Evolutionary conservation across 2,113 vertebrate genomes (phyloP), one percentile per base, ranked within the genome.

Genomic region (Microcebus griseorufus): DNA sequence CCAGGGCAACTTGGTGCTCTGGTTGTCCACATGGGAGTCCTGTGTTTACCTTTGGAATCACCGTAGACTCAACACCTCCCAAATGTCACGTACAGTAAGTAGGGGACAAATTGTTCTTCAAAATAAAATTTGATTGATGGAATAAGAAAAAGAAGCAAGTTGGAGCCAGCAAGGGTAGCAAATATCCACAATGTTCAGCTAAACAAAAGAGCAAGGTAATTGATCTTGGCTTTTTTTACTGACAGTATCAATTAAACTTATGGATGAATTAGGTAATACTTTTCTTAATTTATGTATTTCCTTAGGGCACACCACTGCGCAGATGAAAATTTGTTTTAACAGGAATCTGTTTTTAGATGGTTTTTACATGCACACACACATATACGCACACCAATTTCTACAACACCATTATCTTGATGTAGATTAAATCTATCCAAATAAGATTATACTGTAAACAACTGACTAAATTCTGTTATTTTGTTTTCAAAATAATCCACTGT

Each of bases 391-490:
- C 9, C 23, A 79, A 45, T 76, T 37, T 45, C 75, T 93, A 65
- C 11, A 93, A 79, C 65, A 78, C 4, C 78, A 10, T 64, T 92
- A 81, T 83, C 58, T 86, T 91, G 34, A 67, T 65, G 67, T 25
- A 5, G 34, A 88, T 58, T 32, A 37, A 94, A 75, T 90, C 88
- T 18, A 97, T 85, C 51, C 45, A 88, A 85, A 88, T 96, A 37
- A 95, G 18, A 81, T 78, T 76, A 87, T 85, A 48, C 29, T 87
- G 1, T 83, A 86, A 96, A 92, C 3, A 95, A 91, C 9, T 67
- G n/a, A 72, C n/a, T 55, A 42, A 94, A 87, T 93, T 92, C 23
- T 95, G 9, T 93, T 86, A 39, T 79, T 91, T 81, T 94, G 18
- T 75, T 95, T 94, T 78, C 65, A 95, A 84, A 93, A 82, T 51